Evolutionary conservation across 2,888 invertebrate species (phyloP), one percentile per base, ranked within the genome.

Genomic region (Eupithecia pulchellata): DNA sequence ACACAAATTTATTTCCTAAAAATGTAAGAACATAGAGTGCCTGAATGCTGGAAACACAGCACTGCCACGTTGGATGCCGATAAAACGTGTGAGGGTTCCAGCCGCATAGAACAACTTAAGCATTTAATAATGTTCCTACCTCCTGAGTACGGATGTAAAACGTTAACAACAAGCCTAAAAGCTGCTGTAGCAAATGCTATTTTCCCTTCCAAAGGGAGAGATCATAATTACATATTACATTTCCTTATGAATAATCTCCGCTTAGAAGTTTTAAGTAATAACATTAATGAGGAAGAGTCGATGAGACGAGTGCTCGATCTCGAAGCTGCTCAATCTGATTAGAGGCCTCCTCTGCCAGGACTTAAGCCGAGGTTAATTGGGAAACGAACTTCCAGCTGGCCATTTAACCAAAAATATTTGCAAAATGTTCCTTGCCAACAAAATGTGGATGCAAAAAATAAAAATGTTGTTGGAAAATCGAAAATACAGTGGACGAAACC

Each of bases 281-380:
- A 67, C 66, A 42, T 66, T 72, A 67, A 73, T 70, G 69, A 69
- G 27, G 69, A 65, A 66, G 66, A 67, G n/a, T n/a, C n/a, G n/a
- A n/a, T n/a, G n/a, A n/a, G n/a, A n/a, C n/a, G n/a, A n/a, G 64
- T 52, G 47, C 47, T 52, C 52, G 25, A 32, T 55, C 66, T 34
- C 60, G 67, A 65, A 34, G 66, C 69, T 39, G 55, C 64, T 32
- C 57, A 73, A 73, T 70, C 64, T 52, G 73, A 73, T 73, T 70
- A 73, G 66, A 55, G 30, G 66, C 57, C 68, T 58, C 69, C 42
- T 64, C 57, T 25, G 68, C 32, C 61, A 57, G 57, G 39, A 17
- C 29, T 61, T 30, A 69, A 70, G 73, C 69, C 67, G 42, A 67
- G 55, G 62, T 67, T 73, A 64, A 73, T 73, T 69, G 67, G 69